Base-by-base conservation (phyloP, 2,113 vertebrate species). In the Nematolebias whitei region DNA sequence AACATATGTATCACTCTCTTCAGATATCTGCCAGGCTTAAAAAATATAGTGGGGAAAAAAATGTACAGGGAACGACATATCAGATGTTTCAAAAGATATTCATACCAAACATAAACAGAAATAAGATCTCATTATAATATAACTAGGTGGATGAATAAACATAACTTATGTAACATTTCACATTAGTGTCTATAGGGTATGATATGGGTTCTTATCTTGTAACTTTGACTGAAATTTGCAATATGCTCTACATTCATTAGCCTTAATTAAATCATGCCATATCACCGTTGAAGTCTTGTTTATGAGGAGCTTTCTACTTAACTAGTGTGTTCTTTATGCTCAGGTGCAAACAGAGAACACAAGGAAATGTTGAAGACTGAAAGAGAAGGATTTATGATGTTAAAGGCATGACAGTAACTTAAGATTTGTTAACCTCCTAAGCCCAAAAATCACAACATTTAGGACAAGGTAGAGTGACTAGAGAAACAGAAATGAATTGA, bases 211-310 rank as follows among this genome's bases (percentile, higher is more conserved):
- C 9, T n/a, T n/a, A 2, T 44, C 43, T 44, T 44, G 5, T 5
- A 44, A n/a, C 16, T 2, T 44, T 35, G 32, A 35, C 32, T 35
- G 5, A 35, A 9, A 9, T 35, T 35, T 35, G 26, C 26, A 4
- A 29, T 7, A 29, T 29, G 16, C 43, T 4, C 41, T 6, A 48
- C 45, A 35, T 6, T 10, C 32, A 35, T 8, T 35, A 35, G 32
- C 9, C 32, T 72, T 74, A 40, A 69, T 69, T 63, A 69, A 75
- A 80, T 71, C 41, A 68, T 38, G 63, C 18, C 0, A 18, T 22
- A 44, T 54, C 57, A 74, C 69, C 61, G 45, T 24, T 48, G 22
- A n/a, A 29, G 70, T 73, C 59, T 69, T 56, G 73, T 72, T 69
- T 60, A 52, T 73, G 55, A 43, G 1, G 23, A 67, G 51, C 64